Base-by-base conservation (phyloP, 2,797 vertebrate genomes). In the Hipposideros larvatus region DNA sequence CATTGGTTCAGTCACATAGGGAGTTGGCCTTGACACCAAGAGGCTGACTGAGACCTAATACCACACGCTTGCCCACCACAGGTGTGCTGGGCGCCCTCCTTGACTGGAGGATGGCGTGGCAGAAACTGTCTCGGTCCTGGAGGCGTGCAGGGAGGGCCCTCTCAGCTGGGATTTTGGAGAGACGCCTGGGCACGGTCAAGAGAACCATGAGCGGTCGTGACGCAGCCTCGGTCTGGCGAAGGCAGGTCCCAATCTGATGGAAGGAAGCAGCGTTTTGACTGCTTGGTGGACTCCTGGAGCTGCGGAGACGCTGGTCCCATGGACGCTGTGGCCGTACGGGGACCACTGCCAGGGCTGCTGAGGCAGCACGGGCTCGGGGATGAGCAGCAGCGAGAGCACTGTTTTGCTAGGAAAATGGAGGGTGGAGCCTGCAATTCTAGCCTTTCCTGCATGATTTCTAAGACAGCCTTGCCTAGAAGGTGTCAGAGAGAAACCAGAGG, bases 241-340 rank as follows among this genome's bases (percentile, higher is more conserved):
- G 5, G 37, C 41, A 2, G 71, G 51, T 28, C 11, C 21, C 11
- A 18, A 10, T 18, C 2, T 16, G 15, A 15, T 10, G 59, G 21
- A 48, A 16, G 21, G 59, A 10, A 1, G 51, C 26, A 3, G 4
- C 0, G 0, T 0, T 0, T 8, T 3, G 4, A 4, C 7, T 11
- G 73, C 1, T 1, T 0, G 28, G 24, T 19, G 3, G 11, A 7
- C 28, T 9, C n/a, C 18, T 10, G 66, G 26, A 4, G 34, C 88
- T 0, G 24, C 34, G 78, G 43, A 13, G 2, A 22, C n/a, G 37
- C 21, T 19, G 34, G 14, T 6, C 0, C 15, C 24, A 14, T 14
- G 19, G 74, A n/a, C 14, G 31, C 11, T 5, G 10, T 10, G 87
- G 53, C 53, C 13, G 0, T 19, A 59, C 18, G 9, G 15, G 7